Conservation (phyloP, 2,888 invertebrate genomes). For the Tenthredo mesomela region DNA sequence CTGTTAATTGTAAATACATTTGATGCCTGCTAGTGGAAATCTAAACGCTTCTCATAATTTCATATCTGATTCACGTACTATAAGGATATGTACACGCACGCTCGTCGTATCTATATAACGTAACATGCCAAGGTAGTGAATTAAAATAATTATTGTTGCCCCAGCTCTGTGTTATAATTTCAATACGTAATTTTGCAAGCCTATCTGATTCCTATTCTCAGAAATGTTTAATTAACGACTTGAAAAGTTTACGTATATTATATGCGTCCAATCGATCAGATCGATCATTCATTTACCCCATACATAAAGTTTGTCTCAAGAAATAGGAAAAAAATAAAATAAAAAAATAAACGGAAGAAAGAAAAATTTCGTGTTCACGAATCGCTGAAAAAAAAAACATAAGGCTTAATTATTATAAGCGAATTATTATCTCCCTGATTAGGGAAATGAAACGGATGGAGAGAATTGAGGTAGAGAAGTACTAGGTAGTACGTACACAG, state of each 20-base stretch:
- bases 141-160: conserved; percentile 47
- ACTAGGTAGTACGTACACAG: conserved; percentile 51
- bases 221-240: not conserved
- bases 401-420: not conserved
- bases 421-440: not conserved
- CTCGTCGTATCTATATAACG: not conserved
- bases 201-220: conserved; percentile 32
- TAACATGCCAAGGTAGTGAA: conserved; percentile 33
- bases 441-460: not conserved
- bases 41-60: conserved; percentile 45
- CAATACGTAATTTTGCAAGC: conserved; percentile 31
- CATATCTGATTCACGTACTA: conserved; percentile 40
- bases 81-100: conserved; percentile 3
- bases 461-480: conserved; percentile 9
- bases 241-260: not conserved
- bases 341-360: not conserved
- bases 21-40: not conserved
- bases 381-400: not conserved
- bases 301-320: not conserved
- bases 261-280: not conserved
- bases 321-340: too few species aligned
- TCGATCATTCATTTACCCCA: not conserved
- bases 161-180: conserved; percentile 27
- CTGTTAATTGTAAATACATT: conserved; percentile 1
- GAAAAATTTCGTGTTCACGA: not conserved